These are phyloP conservation scores for Vicugna pacos DNA, from an alignment of 2,113 vertebrate species.

Conservation along the genomic window DNA sequence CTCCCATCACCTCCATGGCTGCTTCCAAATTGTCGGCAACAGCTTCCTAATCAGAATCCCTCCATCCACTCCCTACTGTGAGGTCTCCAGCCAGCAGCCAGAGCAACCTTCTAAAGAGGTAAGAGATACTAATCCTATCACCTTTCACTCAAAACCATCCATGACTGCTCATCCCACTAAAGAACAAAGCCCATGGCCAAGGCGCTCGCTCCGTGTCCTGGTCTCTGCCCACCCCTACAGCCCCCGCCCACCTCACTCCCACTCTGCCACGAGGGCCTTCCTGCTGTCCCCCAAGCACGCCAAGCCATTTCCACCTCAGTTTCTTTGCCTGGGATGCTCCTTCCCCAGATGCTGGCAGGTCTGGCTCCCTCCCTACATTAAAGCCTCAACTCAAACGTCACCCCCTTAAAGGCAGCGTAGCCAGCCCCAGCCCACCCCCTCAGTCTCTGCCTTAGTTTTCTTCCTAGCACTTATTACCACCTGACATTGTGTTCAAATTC, in stretches of 20 bases:
- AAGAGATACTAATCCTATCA: not conserved
- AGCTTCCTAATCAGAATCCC: not conserved
- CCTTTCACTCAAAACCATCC: not conserved
- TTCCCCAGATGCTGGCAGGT: not conserved
- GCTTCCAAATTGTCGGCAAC: not conserved
- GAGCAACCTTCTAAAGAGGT: not conserved
- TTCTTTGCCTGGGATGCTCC: not conserved
- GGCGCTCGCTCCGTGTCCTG: fast-evolving
- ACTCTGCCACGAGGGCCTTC: not conserved
- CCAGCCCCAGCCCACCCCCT: too few species aligned
- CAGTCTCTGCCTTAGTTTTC: not conserved
- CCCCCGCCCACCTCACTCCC: not conserved
- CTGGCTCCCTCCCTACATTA: not conserved
- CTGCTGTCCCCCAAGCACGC: not conserved
- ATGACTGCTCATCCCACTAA: not conserved
- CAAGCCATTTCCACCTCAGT: not conserved
- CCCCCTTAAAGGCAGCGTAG: not conserved
- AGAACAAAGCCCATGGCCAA: not conserved
- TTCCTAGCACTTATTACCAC: not conserved
- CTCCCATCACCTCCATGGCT: not conserved
- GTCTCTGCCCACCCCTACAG: not conserved
- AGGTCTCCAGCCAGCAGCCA: not conserved
- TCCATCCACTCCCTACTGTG: not conserved
- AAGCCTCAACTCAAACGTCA: not conserved
- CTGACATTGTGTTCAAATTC: not conserved